Evolutionary conservation across 2,113 vertebrate species (phyloP).

Genomic region (Neomonachus schauinslandi): DNA sequence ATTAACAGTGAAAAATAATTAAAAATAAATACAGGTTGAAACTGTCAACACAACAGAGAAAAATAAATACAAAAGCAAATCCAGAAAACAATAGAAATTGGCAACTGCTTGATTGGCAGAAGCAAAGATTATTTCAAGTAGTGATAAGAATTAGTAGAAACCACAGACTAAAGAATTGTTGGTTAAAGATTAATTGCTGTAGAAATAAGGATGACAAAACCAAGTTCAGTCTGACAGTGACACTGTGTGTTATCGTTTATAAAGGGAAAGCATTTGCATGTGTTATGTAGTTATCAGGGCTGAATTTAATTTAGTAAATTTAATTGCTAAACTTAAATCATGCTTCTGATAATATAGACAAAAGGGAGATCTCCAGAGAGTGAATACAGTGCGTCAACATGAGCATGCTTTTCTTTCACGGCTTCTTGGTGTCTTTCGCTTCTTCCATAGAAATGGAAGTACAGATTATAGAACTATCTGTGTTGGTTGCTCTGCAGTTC

Average conservation of each 20-base stretch:
- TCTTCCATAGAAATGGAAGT: background rate
- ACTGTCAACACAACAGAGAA: background rate
- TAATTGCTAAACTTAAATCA: background rate
- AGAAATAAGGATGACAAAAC: background rate
- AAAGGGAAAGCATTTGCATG: background rate
- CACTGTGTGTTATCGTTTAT: background rate
- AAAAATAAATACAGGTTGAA: slow-evolving; percentile 15
- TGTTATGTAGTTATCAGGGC: background rate
- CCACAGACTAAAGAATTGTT: background rate
- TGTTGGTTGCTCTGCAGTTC: background rate
- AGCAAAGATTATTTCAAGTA: background rate
- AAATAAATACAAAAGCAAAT: background rate
- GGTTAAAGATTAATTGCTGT: background rate
- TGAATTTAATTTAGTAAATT: background rate
- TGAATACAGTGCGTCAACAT: rapidly evolving
- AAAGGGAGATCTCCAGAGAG: background rate
- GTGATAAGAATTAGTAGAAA: background rate
- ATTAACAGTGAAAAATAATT: slow-evolving; percentile 32
- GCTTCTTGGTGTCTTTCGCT: background rate
- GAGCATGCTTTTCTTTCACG: background rate
- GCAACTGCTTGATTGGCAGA: background rate
- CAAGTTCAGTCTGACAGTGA: background rate
- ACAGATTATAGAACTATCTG: background rate
- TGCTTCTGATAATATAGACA: background rate
- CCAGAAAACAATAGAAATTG: background rate